Base-by-base conservation (phyloP, 2,113 vertebrate genomes). In the Corythornis vintsioides region DNA sequence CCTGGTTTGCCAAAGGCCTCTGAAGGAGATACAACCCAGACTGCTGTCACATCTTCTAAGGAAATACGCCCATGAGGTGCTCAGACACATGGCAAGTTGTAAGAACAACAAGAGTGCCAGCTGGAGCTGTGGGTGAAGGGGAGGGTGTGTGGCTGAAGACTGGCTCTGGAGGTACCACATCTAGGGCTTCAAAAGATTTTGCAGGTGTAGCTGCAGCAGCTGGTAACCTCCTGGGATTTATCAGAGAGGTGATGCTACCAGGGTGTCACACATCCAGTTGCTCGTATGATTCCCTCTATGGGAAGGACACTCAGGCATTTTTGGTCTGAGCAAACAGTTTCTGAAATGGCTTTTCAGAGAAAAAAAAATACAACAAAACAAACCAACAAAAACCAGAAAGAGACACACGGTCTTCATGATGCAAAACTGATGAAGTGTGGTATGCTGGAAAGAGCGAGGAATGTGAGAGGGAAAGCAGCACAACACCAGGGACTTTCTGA, bases 371-470 rank as follows among this genome's bases (percentile, higher is more conserved):
- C 38, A 38, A 38, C 38, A 38, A 38, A 38, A 38, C 38, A 38
- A 38, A 38, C 38, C 38, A 38, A 38, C 38, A 38, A 38, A 38
- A 38, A 38, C 10, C 38, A 38, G 38, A 38, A 10, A 45, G 55
- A 91, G 8, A 77, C 25, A 66, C 13, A 16, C 0, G 0, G 15
- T 80, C 4, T 74, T 17, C 11, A 1, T 3, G 26, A 15, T 63
- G 38, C 56, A 81, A 65, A 67, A 29, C 20, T 42, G 52, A 83
- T 57, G 57, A 74, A 72, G 82, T 70, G 82, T 70, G 66, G 63
- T 50, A 24, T 20, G 26, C 50, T 73, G 89, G 45, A 75, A 75
- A 8, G 35, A 72, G 22, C 0, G 0, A 71, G 53, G 47, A 15
- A 33, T 48, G 26, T 28, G 77, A 42, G 63, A 48, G 7, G 28